Percentiles rank a stretch among this genome's conserved stretches.
Evolutionary conservation across 2,797 vertebrate species (phyloP).

Genomic region (Phaenicophaeus curvirostris): DNA sequence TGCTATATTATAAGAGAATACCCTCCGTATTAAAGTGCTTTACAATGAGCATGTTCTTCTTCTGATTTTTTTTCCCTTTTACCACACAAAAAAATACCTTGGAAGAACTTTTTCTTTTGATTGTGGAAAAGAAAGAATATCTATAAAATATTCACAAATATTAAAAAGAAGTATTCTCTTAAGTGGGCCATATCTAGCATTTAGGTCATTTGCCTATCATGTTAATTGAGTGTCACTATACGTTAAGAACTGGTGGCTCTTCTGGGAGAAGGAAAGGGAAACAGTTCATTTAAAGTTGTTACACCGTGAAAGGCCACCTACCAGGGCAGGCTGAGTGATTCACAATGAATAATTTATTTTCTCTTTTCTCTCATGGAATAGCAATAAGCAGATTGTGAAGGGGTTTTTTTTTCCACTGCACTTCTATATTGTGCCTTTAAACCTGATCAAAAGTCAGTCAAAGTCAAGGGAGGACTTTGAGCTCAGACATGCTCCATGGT

Average conservation of each 20-base stretch:
- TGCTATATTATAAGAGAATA: neutral
- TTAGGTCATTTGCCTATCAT: conserved; percentile 46
- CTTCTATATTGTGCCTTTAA: neutral
- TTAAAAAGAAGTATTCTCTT: neutral
- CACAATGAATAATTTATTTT: conserved; percentile 48
- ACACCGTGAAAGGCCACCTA: neutral
- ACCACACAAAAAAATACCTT: neutral
- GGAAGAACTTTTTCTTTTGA: neutral
- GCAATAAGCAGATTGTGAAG: neutral
- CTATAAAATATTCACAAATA: conserved; percentile 34
- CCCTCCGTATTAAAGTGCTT: neutral
- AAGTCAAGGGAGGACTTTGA: neutral
- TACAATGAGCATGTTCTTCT: neutral
- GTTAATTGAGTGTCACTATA: conserved; percentile 19
- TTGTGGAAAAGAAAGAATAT: neutral
- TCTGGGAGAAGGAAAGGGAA: neutral
- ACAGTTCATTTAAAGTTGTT: conserved; percentile 10
- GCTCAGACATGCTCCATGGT: neutral
- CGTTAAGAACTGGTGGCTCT: neutral
- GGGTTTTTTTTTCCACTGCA: neutral
- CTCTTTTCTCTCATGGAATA: neutral
- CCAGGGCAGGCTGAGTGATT: conserved; percentile 18
- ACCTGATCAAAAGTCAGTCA: neutral
- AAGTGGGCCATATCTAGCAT: neutral
- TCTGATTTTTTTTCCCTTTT: neutral